Conservation (phyloP, 1,140 invertebrate species). For the Orchestia grillus region DNA sequence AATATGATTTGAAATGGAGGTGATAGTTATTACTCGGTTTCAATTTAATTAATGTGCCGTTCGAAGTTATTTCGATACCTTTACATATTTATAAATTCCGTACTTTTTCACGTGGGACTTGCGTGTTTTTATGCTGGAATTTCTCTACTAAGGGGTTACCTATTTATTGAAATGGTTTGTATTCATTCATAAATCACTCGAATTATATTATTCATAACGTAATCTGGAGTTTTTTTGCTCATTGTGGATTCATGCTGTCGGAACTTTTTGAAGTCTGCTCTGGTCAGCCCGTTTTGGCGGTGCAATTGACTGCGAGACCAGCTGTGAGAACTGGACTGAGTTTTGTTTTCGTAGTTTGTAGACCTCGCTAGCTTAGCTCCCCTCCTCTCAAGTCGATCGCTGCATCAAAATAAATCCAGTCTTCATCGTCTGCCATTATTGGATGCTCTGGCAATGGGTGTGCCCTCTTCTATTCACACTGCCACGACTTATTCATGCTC, state of each 20-base stretch:
- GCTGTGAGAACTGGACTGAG: too few species aligned
- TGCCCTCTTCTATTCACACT: too few species aligned
- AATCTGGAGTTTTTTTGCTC: not conserved
- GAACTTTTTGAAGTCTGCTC: not conserved
- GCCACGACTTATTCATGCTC: too few species aligned
- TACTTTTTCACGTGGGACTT: not conserved
- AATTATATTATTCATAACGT: conserved; percentile 3
- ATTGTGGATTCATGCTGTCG: not conserved
- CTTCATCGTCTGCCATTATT: too few species aligned
- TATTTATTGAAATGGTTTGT: not conserved
- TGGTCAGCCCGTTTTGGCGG: too few species aligned
- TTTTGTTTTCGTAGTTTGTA: too few species aligned
- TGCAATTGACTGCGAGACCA: too few species aligned
- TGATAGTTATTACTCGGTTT: not conserved
- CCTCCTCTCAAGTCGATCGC: too few species aligned
- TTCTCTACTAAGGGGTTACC: not conserved
- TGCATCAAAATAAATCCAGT: too few species aligned
- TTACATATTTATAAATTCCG: not conserved
- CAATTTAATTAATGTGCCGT: not conserved
- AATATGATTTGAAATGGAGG: not conserved
- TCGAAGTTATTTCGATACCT: not conserved
- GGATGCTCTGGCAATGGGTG: too few species aligned
- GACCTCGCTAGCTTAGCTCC: too few species aligned
- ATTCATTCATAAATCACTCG: not conserved
- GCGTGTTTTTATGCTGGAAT: not conserved